Evolutionary conservation across 2,888 invertebrate species (phyloP).

Genomic region (Melieria picta): DNA sequence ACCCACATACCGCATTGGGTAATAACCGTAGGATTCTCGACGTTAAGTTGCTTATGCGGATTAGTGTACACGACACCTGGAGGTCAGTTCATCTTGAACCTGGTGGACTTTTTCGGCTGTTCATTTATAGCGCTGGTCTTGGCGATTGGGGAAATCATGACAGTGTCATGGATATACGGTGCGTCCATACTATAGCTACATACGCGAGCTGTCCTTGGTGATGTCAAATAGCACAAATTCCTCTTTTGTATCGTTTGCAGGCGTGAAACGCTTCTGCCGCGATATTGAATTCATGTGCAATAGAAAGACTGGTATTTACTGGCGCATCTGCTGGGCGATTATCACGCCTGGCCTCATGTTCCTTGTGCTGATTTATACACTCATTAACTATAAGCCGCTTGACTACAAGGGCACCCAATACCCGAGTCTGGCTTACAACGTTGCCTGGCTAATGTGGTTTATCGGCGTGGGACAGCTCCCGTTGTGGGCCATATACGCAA

Average conservation of each 20-base stretch:
- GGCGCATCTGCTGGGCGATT: slow-evolving; percentile 83
- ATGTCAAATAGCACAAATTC: no score
- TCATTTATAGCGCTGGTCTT: slow-evolving; percentile 78
- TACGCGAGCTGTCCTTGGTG: no score
- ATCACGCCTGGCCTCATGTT: slow-evolving; percentile 78
- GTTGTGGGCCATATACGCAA: slow-evolving; percentile 60
- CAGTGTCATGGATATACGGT: slow-evolving; percentile 82
- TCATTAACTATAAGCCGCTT: slow-evolving; percentile 71
- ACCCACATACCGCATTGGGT: slow-evolving; percentile 67
- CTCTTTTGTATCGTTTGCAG: slow-evolving; percentile 52
- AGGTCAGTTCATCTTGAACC: slow-evolving; percentile 76
- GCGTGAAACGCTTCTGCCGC: slow-evolving; percentile 73
- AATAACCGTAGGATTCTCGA: slow-evolving; percentile 66
- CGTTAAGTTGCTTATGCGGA: slow-evolving; percentile 70
- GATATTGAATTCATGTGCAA: slow-evolving; percentile 86
- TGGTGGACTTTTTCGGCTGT: slow-evolving; percentile 80
- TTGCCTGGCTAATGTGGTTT: slow-evolving; percentile 67
- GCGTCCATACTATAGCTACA: slow-evolving; percentile 12
- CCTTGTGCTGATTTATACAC: slow-evolving; percentile 76
- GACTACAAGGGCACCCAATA: slow-evolving; percentile 71
- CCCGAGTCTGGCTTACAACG: slow-evolving; percentile 71
- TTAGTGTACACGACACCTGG: slow-evolving; percentile 75
- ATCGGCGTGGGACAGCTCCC: slow-evolving; percentile 69
- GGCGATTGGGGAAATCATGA: slow-evolving; percentile 74
- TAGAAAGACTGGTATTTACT: slow-evolving; percentile 73